These are phyloP conservation scores for Florisuga fusca DNA, from an alignment of 2,797 vertebrate species.

Conservation along the genomic window DNA sequence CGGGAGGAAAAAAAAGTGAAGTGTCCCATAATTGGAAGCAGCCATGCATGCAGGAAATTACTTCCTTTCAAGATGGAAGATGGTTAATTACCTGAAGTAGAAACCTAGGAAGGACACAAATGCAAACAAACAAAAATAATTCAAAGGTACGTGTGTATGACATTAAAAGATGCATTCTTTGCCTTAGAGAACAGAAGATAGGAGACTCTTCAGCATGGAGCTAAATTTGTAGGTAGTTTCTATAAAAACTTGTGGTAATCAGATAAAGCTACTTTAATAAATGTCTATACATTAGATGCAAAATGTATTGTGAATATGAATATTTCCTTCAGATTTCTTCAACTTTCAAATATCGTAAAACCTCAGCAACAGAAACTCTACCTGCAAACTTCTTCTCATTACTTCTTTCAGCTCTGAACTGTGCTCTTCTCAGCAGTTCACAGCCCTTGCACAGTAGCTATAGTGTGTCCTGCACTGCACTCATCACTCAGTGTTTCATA, in stretches of 20 bases:
- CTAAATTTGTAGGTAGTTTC: neutral
- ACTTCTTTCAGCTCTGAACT: neutral
- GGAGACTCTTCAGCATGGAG: neutral
- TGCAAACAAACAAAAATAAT: neutral
- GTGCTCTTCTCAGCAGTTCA: neutral
- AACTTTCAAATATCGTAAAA: neutral
- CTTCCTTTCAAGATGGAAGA: neutral
- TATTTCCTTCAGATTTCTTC: neutral
- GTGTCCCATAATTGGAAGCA: neutral
- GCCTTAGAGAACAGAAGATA: neutral
- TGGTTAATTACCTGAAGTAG: neutral
- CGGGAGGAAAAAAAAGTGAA: neutral
- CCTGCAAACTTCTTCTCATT: neutral
- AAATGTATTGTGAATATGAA: neutral
- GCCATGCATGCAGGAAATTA: neutral
- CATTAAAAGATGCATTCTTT: neutral
- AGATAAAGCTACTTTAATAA: neutral
- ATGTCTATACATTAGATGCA: neutral
- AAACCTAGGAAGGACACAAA: neutral
- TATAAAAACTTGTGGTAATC: neutral
- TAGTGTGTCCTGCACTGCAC: accelerated
- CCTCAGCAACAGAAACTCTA: neutral
- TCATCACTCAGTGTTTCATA: neutral
- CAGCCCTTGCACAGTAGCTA: neutral
- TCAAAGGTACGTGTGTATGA: neutral